Percentiles rank a stretch among this genome's conserved stretches.
Conservation (phyloP, 2,797 vertebrate species). For the Cercopithecus petaurista region DNA sequence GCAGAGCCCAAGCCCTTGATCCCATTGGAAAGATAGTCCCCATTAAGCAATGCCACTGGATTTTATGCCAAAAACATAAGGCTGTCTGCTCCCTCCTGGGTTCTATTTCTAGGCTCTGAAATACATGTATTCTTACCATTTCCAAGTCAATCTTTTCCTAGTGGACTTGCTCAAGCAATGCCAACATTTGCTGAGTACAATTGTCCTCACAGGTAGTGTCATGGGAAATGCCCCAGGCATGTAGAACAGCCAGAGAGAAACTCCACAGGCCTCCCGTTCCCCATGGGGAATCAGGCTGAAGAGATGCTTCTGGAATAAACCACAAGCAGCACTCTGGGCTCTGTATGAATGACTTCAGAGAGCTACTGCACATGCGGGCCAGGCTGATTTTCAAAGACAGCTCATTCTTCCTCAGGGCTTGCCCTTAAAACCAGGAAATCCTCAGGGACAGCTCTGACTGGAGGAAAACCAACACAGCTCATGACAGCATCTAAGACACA, state of each 20-base stretch:
- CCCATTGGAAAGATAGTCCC: conserved; percentile 49
- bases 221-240: not conserved
- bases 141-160: conserved; percentile 58
- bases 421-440: conserved; percentile 20
- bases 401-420: conserved; percentile 30
- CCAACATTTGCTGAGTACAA: conserved; percentile 58
- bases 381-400: not conserved
- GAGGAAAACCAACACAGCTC: conserved; percentile 33
- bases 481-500: conserved; percentile 31
- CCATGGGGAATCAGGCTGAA: not conserved
- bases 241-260: not conserved
- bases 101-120: conserved; percentile 62
- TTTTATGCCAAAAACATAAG: conserved; percentile 38
- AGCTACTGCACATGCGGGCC: not conserved
- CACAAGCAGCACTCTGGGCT: not conserved
- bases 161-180: conserved; percentile 46
- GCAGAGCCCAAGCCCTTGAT: conserved; percentile 57
- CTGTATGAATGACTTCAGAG: not conserved
- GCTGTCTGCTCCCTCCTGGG: conserved; percentile 27
- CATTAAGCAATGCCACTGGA: conserved; percentile 70
- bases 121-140: conserved; percentile 65
- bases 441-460: not conserved
- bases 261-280: not conserved
- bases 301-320: not conserved
- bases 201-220: conserved; percentile 45